Base-by-base conservation (phyloP, 2,888 invertebrate genomes). In the Leucophenga maculata region DNA sequence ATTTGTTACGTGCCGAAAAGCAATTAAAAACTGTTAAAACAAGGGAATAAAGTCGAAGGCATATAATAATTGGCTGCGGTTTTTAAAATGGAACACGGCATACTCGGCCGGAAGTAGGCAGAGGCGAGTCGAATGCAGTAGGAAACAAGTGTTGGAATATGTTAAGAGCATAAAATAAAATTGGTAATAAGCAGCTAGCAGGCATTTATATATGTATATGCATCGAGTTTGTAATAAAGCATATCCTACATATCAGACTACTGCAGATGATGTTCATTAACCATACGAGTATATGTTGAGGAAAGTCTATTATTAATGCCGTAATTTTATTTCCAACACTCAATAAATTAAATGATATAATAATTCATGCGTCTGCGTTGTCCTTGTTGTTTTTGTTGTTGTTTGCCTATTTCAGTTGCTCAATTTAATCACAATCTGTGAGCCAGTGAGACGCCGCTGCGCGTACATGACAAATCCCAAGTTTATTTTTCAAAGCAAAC, bases 51-150 rank as follows among this genome's bases (percentile, higher is more conserved):
- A 73, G 78, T 80, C 74, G 76, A 75, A 77, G 77, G 70, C 77
- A 82, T 59, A 68, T 74, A 74, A 82, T 80, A 80, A 82, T 82
- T 82, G 80, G 70, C 74, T 82, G 71, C 75, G 84, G 75, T 26
- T 26, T 26, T 26, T 26, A 26, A 26, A 26, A 26, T 26, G 26
- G 39, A 39, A 39, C 39, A 26, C 39, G 39, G 4, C 11, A 11
- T n/a, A 9, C 9, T 3, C 3, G 8, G 8, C 9, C 39, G 39
- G 11, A 39, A 39, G 11, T 11, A 39, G 8, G 39, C 1, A 39
- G 8, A 39, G 8, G 3, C 32, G 8, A 32, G 8, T 6, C 8
- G 8, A 32, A 32, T 32, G 8, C 3, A 32, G 8, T 8, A 32
- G 32, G 32, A 32, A 32, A 32, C 32, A 8, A 32, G 8, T 32